phyloP scores from a whole-genome alignment of 2,888 invertebrate genomes.

The Oscheius sp. region DNA sequence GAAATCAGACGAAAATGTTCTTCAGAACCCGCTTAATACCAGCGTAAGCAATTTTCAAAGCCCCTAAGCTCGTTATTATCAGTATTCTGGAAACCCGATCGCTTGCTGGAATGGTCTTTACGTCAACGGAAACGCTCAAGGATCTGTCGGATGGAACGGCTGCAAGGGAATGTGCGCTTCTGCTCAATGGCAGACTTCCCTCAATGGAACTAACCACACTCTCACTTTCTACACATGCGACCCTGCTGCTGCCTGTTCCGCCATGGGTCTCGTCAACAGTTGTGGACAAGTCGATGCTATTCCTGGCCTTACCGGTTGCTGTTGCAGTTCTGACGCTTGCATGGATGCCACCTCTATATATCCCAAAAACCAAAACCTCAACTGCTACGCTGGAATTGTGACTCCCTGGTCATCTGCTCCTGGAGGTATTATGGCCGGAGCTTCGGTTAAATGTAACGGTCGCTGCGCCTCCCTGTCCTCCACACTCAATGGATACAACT shows the following conservation, averaged over 20 bases:
- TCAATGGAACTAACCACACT: conserved; percentile 29
- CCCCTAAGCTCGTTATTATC: conserved; percentile 41
- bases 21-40: background rate
- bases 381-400: conserved; percentile 55
- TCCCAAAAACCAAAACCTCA: conserved; percentile 44
- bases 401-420: conserved; percentile 39
- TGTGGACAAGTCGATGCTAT: conserved; percentile 30
- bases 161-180: conserved; percentile 38
- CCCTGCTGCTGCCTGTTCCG: conserved; percentile 47
- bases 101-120: conserved; percentile 55
- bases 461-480: conserved; percentile 50
- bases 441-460: conserved; percentile 45
- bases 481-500: conserved; percentile 44
- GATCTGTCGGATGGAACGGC: conserved; percentile 28
- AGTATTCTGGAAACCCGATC: conserved; percentile 47
- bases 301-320: conserved; percentile 49
- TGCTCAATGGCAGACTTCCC: conserved; percentile 25
- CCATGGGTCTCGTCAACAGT: conserved; percentile 31
- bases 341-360: conserved; percentile 43
- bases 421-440: conserved; percentile 42
- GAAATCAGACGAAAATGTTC: conserved; percentile 8
- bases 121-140: conserved; percentile 46
- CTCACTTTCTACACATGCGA: conserved; percentile 55
- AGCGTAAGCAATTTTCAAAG: conserved; percentile 38
- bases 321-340: conserved; percentile 54